Base-by-base conservation (phyloP, 2,888 invertebrate species). In the Acleris sparsana region DNA sequence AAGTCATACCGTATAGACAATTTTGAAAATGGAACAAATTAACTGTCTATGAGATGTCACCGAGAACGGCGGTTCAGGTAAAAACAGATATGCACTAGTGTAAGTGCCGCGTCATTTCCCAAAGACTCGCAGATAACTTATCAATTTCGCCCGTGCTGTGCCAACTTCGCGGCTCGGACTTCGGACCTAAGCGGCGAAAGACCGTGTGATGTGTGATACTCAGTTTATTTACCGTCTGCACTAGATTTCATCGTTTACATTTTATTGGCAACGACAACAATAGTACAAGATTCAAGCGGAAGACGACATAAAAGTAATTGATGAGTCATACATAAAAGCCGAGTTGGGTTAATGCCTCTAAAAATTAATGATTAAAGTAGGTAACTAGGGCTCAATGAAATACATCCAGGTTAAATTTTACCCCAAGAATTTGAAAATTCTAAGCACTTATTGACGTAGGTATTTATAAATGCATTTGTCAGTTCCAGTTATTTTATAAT, bases 81-180 rank as follows among this genome's bases (percentile, higher is more conserved):
- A 5, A 39, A 11, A 39, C 13, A 39, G 39, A 20, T 22, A 22
- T 46, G 22, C 17, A 59, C 18, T 56, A 44, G 7, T n/a, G 9
- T 11, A n/a, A 25, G n/a, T 56, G 51, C 33, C 56, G 29, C 65
- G 56, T 61, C 51, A 46, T 17, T 16, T 65, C 65, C 48, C 20
- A 20, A 51, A 62, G 39, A 46, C 44, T 51, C 33, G 18, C 29
- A 43, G 33, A 56, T 66, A 62, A 66, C 56, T 48, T 61, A 62
- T 56, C 56, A 51, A 61, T 52, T 65, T 49, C 55, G 51, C 51
- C 43, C 46, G 48, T 57, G 22, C 57, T 52, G 57, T 66, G 66
- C 66, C 66, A 66, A 66, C 52, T 62, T 57, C 62, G 65, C 39
- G 56, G 22, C 48, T 33, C 46, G 48, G 51, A 66, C 66, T 57